A percentile compares a stretch with the other conserved stretches of the same genome.
These are phyloP conservation scores for Agrypnia vestita DNA, from an alignment of 1,140 invertebrate genomes.

Conservation along the genomic window DNA sequence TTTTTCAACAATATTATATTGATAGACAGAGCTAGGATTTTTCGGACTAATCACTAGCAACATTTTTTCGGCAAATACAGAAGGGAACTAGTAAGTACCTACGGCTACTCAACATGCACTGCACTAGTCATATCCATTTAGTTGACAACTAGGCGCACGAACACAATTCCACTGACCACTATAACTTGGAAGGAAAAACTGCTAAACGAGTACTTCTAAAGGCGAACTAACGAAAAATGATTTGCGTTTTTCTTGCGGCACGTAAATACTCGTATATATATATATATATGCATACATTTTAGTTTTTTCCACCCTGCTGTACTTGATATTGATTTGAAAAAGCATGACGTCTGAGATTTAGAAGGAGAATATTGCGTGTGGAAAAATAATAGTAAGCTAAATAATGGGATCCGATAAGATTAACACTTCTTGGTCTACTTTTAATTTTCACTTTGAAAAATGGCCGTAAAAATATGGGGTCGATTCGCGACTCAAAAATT, in stretches of 20 bases:
- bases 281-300: neutral
- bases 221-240: conserved; percentile 14
- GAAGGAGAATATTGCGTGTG: conserved; percentile 31
- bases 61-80: no score
- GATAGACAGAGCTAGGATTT: no score
- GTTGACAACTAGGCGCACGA: conserved; percentile 9
- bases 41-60: no score
- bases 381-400: neutral
- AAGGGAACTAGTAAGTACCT: no score
- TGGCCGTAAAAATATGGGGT: no score
- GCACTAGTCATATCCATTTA: neutral
- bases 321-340: conserved; percentile 36
- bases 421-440: conserved; percentile 24
- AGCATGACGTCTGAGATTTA: conserved; percentile 15
- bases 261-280: conserved; percentile 11
- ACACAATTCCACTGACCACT: neutral
- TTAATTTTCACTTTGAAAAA: no score
- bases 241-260: neutral
- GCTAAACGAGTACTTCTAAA: conserved; percentile 5
- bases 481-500: neutral
- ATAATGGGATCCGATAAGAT: neutral
- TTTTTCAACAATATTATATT: no score
- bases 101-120: conserved; percentile 13
- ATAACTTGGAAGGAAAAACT: neutral
- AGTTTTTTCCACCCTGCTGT: conserved; percentile 4